Evolutionary conservation across 2,888 invertebrate species (phyloP), one percentile per base, ranked within the genome.

Genomic region (Clusia tigrina): DNA sequence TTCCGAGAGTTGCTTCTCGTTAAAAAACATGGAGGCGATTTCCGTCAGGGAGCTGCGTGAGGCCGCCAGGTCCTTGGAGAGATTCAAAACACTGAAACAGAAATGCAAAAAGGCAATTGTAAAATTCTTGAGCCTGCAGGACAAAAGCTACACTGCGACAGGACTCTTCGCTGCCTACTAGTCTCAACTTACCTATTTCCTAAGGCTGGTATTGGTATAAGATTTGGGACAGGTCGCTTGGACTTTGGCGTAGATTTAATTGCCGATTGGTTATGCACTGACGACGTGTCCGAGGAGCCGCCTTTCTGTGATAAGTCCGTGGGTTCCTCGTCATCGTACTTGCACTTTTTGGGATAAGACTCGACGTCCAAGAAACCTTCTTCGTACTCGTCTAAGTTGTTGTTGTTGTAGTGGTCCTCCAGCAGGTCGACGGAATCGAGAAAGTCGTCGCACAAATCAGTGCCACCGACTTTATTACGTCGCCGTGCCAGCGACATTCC

Each of bases 381-480:
- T 48, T 81, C 77, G 46, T 79, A 80, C 20, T 81, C 81, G 26
- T 82, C 83, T 60, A 80, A 70, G 61, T 81, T 74, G 59, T 75
- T 82, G 52, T 81, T 82, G 61, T 81, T 82, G 52, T 78, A 80
- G n/a, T 78, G 81, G 56, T 81, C 81, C 57, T 82, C 82, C 53
- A 80, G 68, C 57, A 80, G 66, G 37, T 82, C 82, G 0, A 81
- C 83, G 0, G 79, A 79, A 55, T 82, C 82, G 2, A 82, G 74
- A 58, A 81, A 80, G 38, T 83, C 83, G 57, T 83, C 83, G 32
- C 79, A 76, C 64, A 85, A 78, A 74, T 86, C 81, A 2, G 87
- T 85, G 80, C 91, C 91, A 66, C 91, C 91, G 76, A 91, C 91
- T 80, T 91, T 90, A 83, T 91, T 90, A 73, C 90, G 88, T 58